Percentiles rank a stretch among this genome's conserved stretches.
Conservation (phyloP, 2,888 invertebrate species). For the Choristoneura rosaceana region DNA sequence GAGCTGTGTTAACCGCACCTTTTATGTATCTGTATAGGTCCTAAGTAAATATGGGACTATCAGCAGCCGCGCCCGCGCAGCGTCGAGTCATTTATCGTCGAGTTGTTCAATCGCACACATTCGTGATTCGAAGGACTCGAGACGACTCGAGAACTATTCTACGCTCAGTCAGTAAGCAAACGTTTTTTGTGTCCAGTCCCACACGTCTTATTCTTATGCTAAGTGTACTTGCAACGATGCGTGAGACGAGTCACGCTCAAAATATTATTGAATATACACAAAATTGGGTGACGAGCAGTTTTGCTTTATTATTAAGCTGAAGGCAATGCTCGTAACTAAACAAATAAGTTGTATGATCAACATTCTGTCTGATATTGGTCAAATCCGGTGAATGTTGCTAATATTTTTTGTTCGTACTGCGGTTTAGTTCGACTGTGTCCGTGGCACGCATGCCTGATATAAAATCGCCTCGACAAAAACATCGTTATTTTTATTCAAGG, state of each 20-base stretch:
- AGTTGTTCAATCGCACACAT: constrained; percentile 52
- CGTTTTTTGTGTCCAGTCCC: constrained; percentile 13
- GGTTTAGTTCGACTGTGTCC: constrained; percentile 6
- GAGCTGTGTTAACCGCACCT: constrained; percentile 50
- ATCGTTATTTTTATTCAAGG: constrained; percentile 83
- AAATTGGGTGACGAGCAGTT: neutral
- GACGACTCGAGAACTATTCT: neutral
- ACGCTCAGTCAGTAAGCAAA: constrained; percentile 3
- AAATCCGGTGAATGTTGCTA: neutral
- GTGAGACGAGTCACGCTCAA: constrained; percentile 1
- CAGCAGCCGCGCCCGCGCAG: constrained; percentile 43
- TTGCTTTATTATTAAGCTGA: too few relatives aligned
- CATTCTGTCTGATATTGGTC: neutral
- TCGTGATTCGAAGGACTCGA: neutral
- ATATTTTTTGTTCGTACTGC: constrained; percentile 8
- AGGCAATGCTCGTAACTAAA: neutral
- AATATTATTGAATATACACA: neutral
- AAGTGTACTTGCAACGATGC: constrained; percentile 7
- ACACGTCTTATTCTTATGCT: neutral
- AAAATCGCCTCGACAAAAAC: constrained; percentile 78
- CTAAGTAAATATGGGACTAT: constrained; percentile 40
- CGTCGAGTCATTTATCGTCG: constrained; percentile 19
- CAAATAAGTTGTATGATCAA: neutral
- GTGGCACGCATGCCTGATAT: constrained; percentile 57
- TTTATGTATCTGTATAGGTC: constrained; percentile 43